Base-by-base conservation (phyloP, 2,797 vertebrate genomes). In the Notolabrus celidotus region DNA sequence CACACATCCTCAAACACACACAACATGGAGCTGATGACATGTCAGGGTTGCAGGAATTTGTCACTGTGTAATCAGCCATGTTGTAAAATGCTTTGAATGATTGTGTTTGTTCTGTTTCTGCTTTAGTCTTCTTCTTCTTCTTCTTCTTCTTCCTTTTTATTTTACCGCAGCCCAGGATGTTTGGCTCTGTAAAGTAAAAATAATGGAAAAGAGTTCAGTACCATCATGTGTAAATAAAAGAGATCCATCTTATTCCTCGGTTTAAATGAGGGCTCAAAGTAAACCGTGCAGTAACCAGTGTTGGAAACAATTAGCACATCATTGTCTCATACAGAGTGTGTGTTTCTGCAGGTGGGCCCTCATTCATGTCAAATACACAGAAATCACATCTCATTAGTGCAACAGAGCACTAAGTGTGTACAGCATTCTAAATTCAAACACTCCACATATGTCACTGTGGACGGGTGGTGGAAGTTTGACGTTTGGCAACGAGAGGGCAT, bases 401-500 rank as follows among this genome's bases (percentile, higher is more conserved):
- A 56, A 31, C 52, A 16, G n/a, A 20, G 22, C 59, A 39, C 64
- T 81, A 83, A 86, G 82, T 59, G 86, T 86, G 29, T 67, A 60
- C 79, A 83, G 80, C 79, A 34, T 72, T 71, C 59, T 31, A 31
- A 43, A 68, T 74, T 86, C 80, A 86, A 84, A 85, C 86, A 81
- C 79, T 85, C 71, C 54, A 16, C 65, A 62, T 74, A 51, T 78
- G 85, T 89, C 81, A 77, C 60, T 0, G 81, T 17, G 31, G 63
- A 85, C 39, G 54, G 63, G 20, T 57, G 76, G 80, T 87, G 56
- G 38, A 83, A 82, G 82, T 89, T 91, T 90, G 89, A 92, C 82
- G 19, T 82, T 80, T 88, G 82, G 84, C 90, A 88, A 67, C 8
- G 77, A 73, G 66, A 69, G 79, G 89, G 87, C 88, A 91, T 91